Evolutionary conservation across 1,140 invertebrate genomes (phyloP), one percentile per base, ranked within the genome.

Genomic region (Colletes latitarsis): DNA sequence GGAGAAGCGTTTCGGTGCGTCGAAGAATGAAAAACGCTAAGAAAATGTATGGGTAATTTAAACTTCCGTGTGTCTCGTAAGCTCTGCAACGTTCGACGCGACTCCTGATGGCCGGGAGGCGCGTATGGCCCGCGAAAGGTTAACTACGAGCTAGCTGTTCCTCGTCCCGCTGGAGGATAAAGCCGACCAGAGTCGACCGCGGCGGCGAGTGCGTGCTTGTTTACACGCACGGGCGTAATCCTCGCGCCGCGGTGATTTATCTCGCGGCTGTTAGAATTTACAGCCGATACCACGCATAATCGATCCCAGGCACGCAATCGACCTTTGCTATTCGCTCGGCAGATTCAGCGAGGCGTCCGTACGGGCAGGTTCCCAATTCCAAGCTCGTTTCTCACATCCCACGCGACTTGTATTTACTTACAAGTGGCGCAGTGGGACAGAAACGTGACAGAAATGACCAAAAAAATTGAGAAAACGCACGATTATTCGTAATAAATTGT

Each of bases 191-290:
- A 19, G 41, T 19, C 41, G 52, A 49, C 21, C 52, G 19, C 9
- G 49, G 21, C 17, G 57, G 39, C 6, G 15, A 64, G n/a, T 41
- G 21, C 63, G 39, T 52, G 21, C 63, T 15, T 69, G 74, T 69
- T 77, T 68, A 77, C 64, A 68, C 64, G 53, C 15, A 68, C 53
- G 15, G 53, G 74, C 64, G 64, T 69, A 69, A 77, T 68, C 41
- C 49, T 77, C 74, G 76, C 67, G 46, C 57, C 46, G 9, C 46
- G 14, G 30, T 70, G 76, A 77, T 71, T 71, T 77, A 77, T 63
- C 46, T n/a, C 17, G 68, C 30, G 43, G 46, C 39, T 41, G 14
- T 58, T 19, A n/a, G 30, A 30, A 77, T 77, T 77, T 77, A 70
- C 67, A 62, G 46, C 46, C 67, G 67, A 77, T 77, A 63, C n/a